phyloP scores from a whole-genome alignment of 2,797 vertebrate species.

The Catostomus latipinnis region DNA sequence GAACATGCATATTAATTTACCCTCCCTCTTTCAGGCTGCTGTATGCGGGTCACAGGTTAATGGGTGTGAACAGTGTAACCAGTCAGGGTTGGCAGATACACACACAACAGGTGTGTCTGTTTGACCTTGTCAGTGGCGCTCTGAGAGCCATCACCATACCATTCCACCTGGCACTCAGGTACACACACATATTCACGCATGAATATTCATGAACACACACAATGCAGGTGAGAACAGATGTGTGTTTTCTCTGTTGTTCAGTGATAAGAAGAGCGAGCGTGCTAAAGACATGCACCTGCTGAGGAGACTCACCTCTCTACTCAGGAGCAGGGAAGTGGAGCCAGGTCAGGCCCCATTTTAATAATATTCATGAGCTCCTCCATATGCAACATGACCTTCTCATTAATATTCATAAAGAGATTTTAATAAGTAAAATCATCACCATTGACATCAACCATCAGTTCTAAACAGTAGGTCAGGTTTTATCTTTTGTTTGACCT shows the following conservation, averaged over 20 bases:
- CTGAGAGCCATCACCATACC: conserved; percentile 90
- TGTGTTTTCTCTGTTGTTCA: conserved; percentile 63
- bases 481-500: neutral
- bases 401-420: neutral
- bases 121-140: conserved; percentile 88
- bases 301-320: conserved; percentile 85
- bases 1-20: neutral
- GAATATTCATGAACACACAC: conserved; percentile 7
- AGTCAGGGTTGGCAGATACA: conserved; percentile 96
- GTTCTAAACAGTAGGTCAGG: neutral
- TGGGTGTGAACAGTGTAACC: conserved; percentile 97
- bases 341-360: conserved; percentile 66
- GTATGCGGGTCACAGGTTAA: conserved; percentile 95
- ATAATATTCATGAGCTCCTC: conserved; percentile 2
- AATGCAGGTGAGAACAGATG: neutral
- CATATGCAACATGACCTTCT: neutral
- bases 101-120: conserved; percentile 94
- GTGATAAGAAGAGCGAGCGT: conserved; percentile 96
- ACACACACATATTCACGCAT: conserved; percentile 33
- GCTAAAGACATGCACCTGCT: conserved; percentile 96
- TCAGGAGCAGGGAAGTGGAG: conserved; percentile 77
- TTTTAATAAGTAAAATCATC: no score
- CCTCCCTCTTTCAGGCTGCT: conserved; percentile 80
- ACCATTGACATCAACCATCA: no score
- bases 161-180: conserved; percentile 97